These are phyloP conservation scores for Rhea pennata DNA, from an alignment of 2,113 vertebrate species.

Conservation along the genomic window DNA sequence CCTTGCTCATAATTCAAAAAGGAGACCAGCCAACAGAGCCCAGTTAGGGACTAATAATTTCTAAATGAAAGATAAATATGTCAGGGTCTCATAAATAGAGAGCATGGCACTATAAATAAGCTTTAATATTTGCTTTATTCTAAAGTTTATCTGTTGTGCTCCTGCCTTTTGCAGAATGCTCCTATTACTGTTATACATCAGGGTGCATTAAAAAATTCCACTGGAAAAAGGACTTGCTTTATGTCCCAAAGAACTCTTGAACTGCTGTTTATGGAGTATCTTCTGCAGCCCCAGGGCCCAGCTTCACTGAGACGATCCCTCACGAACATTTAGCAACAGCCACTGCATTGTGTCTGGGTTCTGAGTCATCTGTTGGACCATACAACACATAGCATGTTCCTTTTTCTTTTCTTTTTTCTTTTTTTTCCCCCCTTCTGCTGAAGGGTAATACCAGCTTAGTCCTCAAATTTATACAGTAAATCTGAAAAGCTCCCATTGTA, in stretches of 20 bases:
- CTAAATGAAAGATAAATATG: constrained; percentile 34
- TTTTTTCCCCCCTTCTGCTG: not conserved
- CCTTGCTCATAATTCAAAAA: constrained; percentile 1
- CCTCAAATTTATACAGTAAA: not conserved
- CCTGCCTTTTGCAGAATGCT: not conserved
- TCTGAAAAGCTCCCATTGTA: rapidly evolving
- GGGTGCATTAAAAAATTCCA: not conserved
- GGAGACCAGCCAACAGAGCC: not conserved
- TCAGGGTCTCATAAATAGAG: not conserved
- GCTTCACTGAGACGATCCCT: not conserved
- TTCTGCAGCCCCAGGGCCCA: not conserved
- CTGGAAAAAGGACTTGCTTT: not conserved
- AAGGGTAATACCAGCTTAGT: not conserved
- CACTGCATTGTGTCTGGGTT: not conserved
- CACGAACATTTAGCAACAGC: not conserved
- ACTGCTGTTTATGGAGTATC: not conserved
- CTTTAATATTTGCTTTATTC: constrained; percentile 2
- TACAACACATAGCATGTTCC: rapidly evolving
- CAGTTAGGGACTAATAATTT: constrained; percentile 43
- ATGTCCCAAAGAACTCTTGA: not conserved
- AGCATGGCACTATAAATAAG: not conserved
- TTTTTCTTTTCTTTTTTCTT: too few relatives aligned
- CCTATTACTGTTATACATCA: not conserved
- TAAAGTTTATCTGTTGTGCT: not conserved
- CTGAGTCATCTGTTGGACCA: not conserved